A percentile compares a stretch with the other conserved stretches of the same genome.
Evolutionary conservation across 2,797 vertebrate species (phyloP).

Genomic region (Scomberomorus guttatus): DNA sequence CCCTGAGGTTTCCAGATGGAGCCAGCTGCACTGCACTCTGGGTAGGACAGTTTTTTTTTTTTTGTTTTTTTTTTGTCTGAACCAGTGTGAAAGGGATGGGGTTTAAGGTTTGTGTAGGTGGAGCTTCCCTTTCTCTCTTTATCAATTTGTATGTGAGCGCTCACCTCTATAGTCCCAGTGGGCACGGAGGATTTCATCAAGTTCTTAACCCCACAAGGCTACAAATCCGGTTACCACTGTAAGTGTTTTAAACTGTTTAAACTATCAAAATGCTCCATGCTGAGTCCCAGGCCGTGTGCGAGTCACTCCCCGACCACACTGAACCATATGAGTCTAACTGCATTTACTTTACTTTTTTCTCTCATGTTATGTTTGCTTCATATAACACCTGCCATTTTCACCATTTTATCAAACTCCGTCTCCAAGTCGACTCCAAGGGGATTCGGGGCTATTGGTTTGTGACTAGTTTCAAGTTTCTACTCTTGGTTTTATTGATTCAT

Average conservation of each 20-base stretch:
- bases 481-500: constrained; percentile 67
- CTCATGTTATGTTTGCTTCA: constrained; percentile 66
- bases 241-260: constrained; percentile 83
- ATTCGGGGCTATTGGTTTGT: constrained; percentile 61
- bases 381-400: constrained; percentile 80
- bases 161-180: constrained; percentile 75
- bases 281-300: constrained; percentile 49
- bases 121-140: constrained; percentile 69
- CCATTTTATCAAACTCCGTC: constrained; percentile 56
- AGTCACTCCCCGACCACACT: constrained; percentile 57
- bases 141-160: constrained; percentile 85
- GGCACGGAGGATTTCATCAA: constrained; percentile 81
- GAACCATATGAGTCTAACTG: constrained; percentile 67
- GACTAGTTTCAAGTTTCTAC: constrained; percentile 50
- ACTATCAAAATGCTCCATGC: constrained; percentile 68
- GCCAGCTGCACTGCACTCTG: constrained; percentile 56
- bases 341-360: constrained; percentile 61
- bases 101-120: constrained; percentile 64
- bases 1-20: neutral
- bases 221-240: constrained; percentile 84
- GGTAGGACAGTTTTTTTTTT: constrained; percentile 32
- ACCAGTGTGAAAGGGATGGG: constrained; percentile 36
- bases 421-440: constrained; percentile 54
- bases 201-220: constrained; percentile 81
- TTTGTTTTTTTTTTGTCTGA: constrained; percentile 30